A percentile compares a stretch with the other conserved stretches of the same genome.
Conservation (phyloP, 2,888 invertebrate species). For the Ditylenchus weischeri region DNA sequence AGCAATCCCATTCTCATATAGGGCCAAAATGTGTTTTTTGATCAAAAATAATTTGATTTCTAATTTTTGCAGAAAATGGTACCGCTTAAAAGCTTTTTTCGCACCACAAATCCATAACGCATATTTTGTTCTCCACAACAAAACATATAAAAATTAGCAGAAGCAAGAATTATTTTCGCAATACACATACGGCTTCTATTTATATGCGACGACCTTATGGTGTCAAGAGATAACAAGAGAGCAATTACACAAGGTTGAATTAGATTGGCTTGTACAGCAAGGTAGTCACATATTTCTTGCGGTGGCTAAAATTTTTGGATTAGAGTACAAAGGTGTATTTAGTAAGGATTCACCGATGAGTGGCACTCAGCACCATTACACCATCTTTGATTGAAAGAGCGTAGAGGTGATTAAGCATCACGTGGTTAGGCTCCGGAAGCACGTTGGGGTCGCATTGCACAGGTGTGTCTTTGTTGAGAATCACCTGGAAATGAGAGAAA, state of each 20-base stretch:
- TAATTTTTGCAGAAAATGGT: too few relatives aligned
- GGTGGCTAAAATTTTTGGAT: conserved; percentile 67
- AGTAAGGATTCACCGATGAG: conserved; percentile 67
- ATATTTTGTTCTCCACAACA: too few relatives aligned
- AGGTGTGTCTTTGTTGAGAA: conserved; percentile 96
- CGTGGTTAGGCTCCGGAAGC: conserved; percentile 95
- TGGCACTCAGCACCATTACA: conserved; percentile 97
- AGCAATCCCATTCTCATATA: too few relatives aligned
- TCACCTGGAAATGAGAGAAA: conserved; percentile 66
- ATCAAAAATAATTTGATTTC: too few relatives aligned
- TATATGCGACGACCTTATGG: too few relatives aligned
- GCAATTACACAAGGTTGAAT: neutral
- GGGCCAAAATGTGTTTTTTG: too few relatives aligned
- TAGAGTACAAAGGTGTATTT: too few relatives aligned
- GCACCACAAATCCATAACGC: too few relatives aligned
- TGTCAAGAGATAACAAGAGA: neutral
- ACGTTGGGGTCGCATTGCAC: conserved; percentile 96
- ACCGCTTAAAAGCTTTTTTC: too few relatives aligned
- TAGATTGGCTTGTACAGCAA: conserved; percentile 94
- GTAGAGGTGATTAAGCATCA: conserved; percentile 98
- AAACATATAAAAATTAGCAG: too few relatives aligned
- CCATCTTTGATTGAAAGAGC: conserved; percentile 99
- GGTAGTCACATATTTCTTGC: conserved; percentile 99
- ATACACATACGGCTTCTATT: too few relatives aligned
- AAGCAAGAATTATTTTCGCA: too few relatives aligned